Evolutionary conservation across 2,888 invertebrate species (phyloP).

Genomic region (Leptopilina syphax): DNA sequence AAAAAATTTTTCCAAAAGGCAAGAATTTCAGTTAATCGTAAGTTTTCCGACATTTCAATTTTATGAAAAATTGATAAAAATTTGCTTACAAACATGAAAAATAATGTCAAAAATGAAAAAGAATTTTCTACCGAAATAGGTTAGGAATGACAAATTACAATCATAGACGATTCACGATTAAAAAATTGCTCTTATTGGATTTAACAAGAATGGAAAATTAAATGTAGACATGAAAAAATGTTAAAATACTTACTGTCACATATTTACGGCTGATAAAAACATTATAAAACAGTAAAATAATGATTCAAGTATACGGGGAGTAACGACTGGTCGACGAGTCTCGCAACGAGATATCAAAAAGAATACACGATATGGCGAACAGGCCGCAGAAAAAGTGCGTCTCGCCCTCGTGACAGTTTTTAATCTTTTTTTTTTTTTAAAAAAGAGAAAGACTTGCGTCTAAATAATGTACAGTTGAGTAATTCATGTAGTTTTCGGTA

Average conservation of each 20-base stretch:
- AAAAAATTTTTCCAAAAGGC: neutral
- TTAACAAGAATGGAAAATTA: constrained; percentile 20
- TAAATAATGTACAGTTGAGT: neutral
- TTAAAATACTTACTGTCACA: constrained; percentile 69
- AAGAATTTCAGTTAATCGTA: neutral
- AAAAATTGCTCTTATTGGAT: neutral
- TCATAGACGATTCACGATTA: neutral
- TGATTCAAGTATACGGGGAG: constrained; percentile 54
- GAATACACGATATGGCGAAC: neutral
- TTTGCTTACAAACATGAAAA: neutral
- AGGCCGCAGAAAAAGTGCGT: constrained; percentile 53
- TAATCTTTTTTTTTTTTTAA: constrained; percentile 32
- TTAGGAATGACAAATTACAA: constrained; percentile 43
- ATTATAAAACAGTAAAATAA: constrained; percentile 64
- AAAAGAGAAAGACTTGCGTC: neutral
- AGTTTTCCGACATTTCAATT: neutral
- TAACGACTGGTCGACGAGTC: constrained; percentile 38
- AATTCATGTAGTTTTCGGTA: neutral
- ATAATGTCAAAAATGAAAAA: constrained; percentile 27
- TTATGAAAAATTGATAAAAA: neutral
- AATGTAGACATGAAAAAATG: constrained; percentile 16
- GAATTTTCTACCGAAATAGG: constrained; percentile 41
- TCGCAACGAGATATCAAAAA: neutral
- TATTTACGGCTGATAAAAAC: constrained; percentile 67
- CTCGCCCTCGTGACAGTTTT: constrained; percentile 60